Evolutionary conservation across 2,888 invertebrate genomes (phyloP).

Genomic region (Hyalella azteca): DNA sequence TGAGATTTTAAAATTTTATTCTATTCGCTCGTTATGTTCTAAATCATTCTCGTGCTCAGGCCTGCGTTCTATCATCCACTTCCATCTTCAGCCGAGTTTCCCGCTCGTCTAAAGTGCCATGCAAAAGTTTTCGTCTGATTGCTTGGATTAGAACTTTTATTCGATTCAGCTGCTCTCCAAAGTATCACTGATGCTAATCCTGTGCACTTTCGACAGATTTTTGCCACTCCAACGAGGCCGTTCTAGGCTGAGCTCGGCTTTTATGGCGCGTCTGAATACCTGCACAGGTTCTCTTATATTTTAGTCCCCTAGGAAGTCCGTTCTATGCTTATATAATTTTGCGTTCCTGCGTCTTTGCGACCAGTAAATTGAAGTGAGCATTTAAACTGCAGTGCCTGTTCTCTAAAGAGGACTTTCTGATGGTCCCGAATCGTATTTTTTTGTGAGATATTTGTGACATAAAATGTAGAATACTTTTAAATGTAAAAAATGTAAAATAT

Average conservation of each 20-base stretch:
- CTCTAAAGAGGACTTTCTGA: background rate
- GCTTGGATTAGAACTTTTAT: slow-evolving; percentile 31
- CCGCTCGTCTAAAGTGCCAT: slow-evolving; percentile 14
- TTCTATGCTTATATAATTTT: slow-evolving; percentile 11
- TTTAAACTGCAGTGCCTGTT: background rate
- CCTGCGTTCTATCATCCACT: background rate
- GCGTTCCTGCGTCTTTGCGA: background rate
- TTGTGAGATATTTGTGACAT: no score
- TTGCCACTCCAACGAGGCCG: background rate
- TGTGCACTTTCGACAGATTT: slow-evolving; percentile 31
- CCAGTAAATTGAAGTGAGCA: background rate
- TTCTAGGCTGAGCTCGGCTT: slow-evolving; percentile 20
- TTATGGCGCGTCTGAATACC: slow-evolving; percentile 24
- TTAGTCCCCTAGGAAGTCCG: background rate
- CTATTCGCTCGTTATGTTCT: no score
- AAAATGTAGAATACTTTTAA: no score
- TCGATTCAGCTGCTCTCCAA: slow-evolving; percentile 30
- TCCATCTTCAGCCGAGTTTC: background rate
- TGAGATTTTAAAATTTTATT: no score
- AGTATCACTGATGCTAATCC: slow-evolving; percentile 36
- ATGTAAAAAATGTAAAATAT: no score
- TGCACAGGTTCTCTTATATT: slow-evolving; percentile 30
- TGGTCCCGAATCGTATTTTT: no score
- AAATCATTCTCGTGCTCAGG: no score
- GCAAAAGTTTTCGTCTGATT: slow-evolving; percentile 32